These are phyloP conservation scores for Lota lota DNA, from an alignment of 2,113 vertebrate genomes.

Conservation along the genomic window DNA sequence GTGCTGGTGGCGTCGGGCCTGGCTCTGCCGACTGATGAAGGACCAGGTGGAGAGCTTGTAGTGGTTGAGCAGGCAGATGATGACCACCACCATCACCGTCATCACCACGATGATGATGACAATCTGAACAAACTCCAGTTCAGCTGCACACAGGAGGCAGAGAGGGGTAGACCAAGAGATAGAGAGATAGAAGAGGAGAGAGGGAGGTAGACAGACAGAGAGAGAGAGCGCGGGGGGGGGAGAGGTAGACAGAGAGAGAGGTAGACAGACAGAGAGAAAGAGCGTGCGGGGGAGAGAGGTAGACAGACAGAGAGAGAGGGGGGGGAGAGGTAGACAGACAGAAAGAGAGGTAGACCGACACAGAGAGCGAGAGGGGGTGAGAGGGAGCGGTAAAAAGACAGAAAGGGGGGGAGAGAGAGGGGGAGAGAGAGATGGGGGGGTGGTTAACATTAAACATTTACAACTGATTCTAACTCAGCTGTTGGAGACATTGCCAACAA, in stretches of 20 bases:
- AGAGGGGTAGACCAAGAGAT: conserved; percentile 14
- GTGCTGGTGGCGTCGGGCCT: conserved; percentile 83
- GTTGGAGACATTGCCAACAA: neutral
- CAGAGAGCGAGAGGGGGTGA: too few species aligned
- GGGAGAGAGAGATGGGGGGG: conserved; percentile 2
- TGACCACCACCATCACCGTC: conserved; percentile 96
- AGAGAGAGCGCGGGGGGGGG: neutral
- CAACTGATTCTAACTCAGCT: neutral
- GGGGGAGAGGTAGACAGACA: conserved; percentile 9
- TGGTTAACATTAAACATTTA: neutral
- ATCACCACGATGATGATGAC: conserved; percentile 95
- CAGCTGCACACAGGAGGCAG: conserved; percentile 74
- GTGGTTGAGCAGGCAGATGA: conserved; percentile 96
- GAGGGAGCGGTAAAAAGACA: too few species aligned
- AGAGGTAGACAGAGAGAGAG: too few species aligned
- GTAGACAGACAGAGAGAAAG: too few species aligned
- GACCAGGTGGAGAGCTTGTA: conserved; percentile 94
- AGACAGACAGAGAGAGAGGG: neutral
- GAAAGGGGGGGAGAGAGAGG: neutral
- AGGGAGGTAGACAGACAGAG: conserved; percentile 10
- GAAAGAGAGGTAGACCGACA: neutral
- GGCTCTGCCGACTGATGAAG: conserved; percentile 89
- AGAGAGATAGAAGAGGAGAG: conserved; percentile 12
- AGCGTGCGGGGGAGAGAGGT: neutral
- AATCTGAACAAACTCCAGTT: conserved; percentile 97